Base-by-base conservation (phyloP, 2,113 vertebrate genomes). In the Montifringilla adamsi region DNA sequence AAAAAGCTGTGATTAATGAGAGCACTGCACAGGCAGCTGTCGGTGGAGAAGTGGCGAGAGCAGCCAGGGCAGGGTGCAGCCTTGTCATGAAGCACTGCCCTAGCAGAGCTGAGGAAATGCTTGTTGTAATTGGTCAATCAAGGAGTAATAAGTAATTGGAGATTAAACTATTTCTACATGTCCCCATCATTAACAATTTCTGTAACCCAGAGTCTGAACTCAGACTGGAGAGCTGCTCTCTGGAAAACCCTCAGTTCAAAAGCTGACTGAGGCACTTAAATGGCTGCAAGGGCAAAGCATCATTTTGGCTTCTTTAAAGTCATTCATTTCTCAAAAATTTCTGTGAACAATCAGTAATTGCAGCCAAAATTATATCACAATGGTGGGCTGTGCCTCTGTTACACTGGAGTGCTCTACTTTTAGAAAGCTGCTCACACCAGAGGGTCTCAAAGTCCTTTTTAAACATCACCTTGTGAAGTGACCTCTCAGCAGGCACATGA, bases 101-200 rank as follows among this genome's bases (percentile, higher is more conserved):
- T 82, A 94, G 78, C 76, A 72, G 81, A 60, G 72, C 37, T 70
- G 78, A 87, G 92, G 44, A 90, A 93, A 82, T 22, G 80, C 74
- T 95, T 59, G 72, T 35, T 90, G 62, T 67, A 92, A 87, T 33
- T 59, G 56, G 62, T 55, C 96, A 82, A 96, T 76, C 88, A 89
- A 86, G 92, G 82, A 58, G 70, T 49, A 93, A 75, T 86, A 90
- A 75, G 63, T 31, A 89, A 93, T 41, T 95, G 60, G 46, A 96
- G 95, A 95, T 96, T 77, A 76, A 96, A 91, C 94, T 84, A 84
- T 90, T 96, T 53, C 93, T 91, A 30, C 75, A 17, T 28, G 76
- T 77, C 64, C 64, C 91, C 76, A 90, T 93, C 95, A 74, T 95
- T 94, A 95, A 89, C 13, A 59, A 91, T 93, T 97, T 95, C 85